Evolutionary conservation across 2,113 vertebrate genomes (phyloP), one percentile per base, ranked within the genome.

Genomic region (Eulemur rufifrons): DNA sequence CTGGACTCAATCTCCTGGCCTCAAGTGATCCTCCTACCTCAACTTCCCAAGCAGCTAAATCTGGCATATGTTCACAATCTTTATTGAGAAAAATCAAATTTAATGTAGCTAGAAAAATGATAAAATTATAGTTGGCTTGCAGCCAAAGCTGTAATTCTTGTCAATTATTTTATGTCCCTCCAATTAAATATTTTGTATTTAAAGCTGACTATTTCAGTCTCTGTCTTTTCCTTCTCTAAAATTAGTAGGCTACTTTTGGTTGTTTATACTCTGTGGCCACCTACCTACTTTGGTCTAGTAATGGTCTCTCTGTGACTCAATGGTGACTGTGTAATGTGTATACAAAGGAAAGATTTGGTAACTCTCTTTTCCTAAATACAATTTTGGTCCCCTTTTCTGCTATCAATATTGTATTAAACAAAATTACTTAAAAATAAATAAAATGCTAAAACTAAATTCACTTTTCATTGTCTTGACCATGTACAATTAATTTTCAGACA

Each of bases 381-480:
- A 89, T 59, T 92, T 61, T 89, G 42, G 54, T 74, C 68, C 63
- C 29, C 5, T 37, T 64, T 78, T 91, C n/a, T 23, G 78, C 66
- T 93, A 77, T 86, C n/a, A 85, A 91, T 77, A 95, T 6, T 77
- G 6, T 87, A 74, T 71, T 83, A 76, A 86, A 91, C 15, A 95
- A 89, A 5, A 37, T 68, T 87, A 91, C 25, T 96, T 82, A 95
- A 89, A 92, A 92, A 81, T 66, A 59, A 42, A 82, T 77, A 69
- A 74, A 83, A 80, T 76, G 34, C 92, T 95, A 82, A 94, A 96
- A 94, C 77, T 86, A 74, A 82, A 93, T 73, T 92, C 56, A 83
- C 17, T 56, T 89, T 84, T 78, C 50, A 86, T 73, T 86, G 29
- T 92, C 77, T 76, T 82, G 50, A 85, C 42, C 64, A 89, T 2